Conservation (phyloP, 1,140 invertebrate species). For the Panonychus citri region DNA sequence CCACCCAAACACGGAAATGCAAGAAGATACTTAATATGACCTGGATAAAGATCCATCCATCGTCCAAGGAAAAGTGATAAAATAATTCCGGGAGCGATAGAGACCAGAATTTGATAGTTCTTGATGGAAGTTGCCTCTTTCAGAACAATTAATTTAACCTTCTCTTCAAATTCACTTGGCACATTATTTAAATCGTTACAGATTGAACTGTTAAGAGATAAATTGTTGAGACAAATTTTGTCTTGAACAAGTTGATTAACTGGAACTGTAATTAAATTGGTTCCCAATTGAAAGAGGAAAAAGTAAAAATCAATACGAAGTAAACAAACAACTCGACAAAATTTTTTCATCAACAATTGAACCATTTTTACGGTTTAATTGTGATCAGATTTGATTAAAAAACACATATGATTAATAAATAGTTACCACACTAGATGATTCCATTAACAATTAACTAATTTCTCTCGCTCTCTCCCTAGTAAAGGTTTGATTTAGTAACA, state of each 20-base stretch:
- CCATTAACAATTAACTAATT: too few species aligned
- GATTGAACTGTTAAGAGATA: not conserved
- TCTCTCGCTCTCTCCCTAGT: too few species aligned
- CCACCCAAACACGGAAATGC: not conserved
- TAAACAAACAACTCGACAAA: not conserved
- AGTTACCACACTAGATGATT: too few species aligned
- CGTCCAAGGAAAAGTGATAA: slow-evolving; percentile 4
- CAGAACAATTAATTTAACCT: not conserved
- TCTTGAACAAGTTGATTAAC: slow-evolving; percentile 6
- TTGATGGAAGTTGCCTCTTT: not conserved
- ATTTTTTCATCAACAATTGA: too few species aligned
- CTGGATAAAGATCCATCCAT: slow-evolving; percentile 8
- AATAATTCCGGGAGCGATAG: not conserved
- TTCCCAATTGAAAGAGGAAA: slow-evolving; percentile 2
- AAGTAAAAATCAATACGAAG: slow-evolving; percentile 5
- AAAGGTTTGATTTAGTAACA: too few species aligned
- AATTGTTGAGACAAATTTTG: slow-evolving; percentile 7
- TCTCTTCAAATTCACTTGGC: not conserved
- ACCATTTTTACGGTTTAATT: too few species aligned
- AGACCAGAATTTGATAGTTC: slow-evolving; percentile 1
- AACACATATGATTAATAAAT: too few species aligned
- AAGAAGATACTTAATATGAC: not conserved
- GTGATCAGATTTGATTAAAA: too few species aligned
- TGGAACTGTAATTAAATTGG: not conserved
- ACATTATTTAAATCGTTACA: not conserved